A percentile compares a stretch with the other conserved stretches of the same genome.
Evolutionary conservation across 2,888 invertebrate genomes (phyloP).

Genomic region (Tridacna gigas): DNA sequence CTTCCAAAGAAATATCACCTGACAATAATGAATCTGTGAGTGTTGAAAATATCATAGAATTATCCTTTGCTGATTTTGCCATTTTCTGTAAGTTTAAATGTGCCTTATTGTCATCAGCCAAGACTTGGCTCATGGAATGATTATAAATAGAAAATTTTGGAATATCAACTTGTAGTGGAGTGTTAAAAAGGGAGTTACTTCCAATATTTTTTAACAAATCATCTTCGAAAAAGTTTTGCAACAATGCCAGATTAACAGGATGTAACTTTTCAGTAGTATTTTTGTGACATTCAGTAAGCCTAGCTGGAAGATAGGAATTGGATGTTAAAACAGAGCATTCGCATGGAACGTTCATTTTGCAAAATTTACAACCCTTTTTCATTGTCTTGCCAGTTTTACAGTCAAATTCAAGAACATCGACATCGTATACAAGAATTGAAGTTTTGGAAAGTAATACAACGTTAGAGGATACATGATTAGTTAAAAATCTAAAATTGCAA

Average conservation of each 20-base stretch:
- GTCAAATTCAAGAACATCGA: conserved; percentile 25
- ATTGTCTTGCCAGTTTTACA: conserved; percentile 30
- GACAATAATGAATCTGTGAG: conserved; percentile 37
- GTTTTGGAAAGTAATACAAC: conserved; percentile 13
- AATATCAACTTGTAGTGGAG: conserved; percentile 8
- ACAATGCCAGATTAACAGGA: conserved; percentile 45
- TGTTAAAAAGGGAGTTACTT: conserved; percentile 22
- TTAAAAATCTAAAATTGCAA: conserved; percentile 39
- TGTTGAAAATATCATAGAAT: conserved; percentile 29
- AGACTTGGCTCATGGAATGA: conserved; percentile 26
- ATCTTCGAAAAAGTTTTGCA: conserved; percentile 48
- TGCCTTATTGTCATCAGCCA: conserved; percentile 26
- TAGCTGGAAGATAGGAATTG: conserved; percentile 22
- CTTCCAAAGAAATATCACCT: conserved; percentile 22
- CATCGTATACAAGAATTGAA: conserved; percentile 26
- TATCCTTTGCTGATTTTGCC: conserved; percentile 30
- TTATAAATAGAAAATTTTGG: conserved; percentile 30
- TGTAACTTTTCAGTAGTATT: conserved; percentile 33
- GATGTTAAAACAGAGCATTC: conserved; percentile 33
- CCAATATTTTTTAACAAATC: background rate
- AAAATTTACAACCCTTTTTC: conserved; percentile 34
- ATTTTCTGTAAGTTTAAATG: conserved; percentile 34
- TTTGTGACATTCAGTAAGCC: conserved; percentile 32
- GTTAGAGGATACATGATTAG: background rate
- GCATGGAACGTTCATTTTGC: conserved; percentile 34